phyloP scores from a whole-genome alignment of 2,113 vertebrate species.

The Malaclemys terrapin region DNA sequence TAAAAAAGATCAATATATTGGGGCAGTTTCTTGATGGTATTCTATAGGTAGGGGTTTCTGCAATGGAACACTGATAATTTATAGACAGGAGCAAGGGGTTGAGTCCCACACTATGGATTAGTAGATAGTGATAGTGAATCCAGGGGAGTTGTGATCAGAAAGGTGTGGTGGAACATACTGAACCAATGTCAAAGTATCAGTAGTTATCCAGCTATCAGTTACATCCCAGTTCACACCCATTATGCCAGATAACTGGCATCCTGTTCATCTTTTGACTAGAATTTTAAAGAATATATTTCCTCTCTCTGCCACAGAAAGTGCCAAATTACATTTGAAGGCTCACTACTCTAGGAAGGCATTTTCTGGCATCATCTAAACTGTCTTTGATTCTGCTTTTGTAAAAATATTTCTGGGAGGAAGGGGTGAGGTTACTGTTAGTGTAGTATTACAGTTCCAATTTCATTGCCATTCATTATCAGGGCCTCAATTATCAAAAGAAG shows the following conservation, averaged over 20 bases:
- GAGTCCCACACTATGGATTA: too few species aligned
- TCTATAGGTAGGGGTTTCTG: neutral
- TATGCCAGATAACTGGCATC: too few species aligned
- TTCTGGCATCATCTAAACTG: neutral
- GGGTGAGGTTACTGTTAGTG: accelerated
- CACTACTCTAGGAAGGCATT: neutral
- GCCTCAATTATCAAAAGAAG: neutral
- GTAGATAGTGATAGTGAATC: too few species aligned
- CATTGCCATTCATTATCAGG: neutral
- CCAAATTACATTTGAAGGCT: neutral
- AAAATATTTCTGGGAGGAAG: neutral
- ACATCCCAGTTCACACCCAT: too few species aligned
- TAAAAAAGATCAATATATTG: neutral
- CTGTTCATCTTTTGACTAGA: too few species aligned
- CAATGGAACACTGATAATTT: too few species aligned
- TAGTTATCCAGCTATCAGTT: too few species aligned
- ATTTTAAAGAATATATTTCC: neutral
- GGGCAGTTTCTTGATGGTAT: neutral
- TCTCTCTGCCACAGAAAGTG: neutral
- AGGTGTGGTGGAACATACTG: too few species aligned
- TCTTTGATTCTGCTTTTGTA: neutral
- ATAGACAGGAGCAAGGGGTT: too few species aligned
- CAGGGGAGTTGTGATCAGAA: too few species aligned
- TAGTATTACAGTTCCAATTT: neutral
- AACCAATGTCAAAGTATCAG: neutral